phyloP scores from a whole-genome alignment of 2,797 vertebrate species.

The Chiropotes sagulatus region DNA sequence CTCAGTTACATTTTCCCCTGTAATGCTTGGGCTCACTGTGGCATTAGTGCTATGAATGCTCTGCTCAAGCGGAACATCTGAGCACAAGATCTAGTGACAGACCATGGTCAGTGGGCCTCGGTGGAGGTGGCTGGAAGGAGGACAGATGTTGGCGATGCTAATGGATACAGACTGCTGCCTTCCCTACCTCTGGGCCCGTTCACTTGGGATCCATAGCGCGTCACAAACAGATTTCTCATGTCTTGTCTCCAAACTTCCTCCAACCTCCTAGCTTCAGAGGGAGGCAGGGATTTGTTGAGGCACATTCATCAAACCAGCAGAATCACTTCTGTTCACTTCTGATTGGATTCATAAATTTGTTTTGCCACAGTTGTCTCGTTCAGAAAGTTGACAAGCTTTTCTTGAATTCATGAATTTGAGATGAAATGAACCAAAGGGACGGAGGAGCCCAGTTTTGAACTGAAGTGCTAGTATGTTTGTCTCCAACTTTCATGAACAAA shows the following conservation, averaged over 20 bases:
- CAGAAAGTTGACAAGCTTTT: constrained; percentile 69
- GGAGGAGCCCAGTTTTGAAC: constrained; percentile 62
- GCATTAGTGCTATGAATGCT: background rate
- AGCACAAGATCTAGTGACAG: constrained; percentile 55
- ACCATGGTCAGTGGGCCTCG: background rate
- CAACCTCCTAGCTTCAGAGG: constrained; percentile 31
- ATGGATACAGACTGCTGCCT: constrained; percentile 60
- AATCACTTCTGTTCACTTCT: constrained; percentile 64
- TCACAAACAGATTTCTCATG: constrained; percentile 68
- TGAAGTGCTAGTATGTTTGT: constrained; percentile 52
- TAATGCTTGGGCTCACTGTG: background rate
- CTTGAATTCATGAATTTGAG: constrained; percentile 75
- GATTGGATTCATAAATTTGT: constrained; percentile 78
- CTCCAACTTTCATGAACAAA: constrained; percentile 61
- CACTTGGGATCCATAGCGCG: constrained; percentile 4
- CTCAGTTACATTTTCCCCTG: background rate
- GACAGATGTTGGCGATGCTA: constrained; percentile 69
- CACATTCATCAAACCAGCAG: constrained; percentile 68
- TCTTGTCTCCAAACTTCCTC: constrained; percentile 54
- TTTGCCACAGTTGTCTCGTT: constrained; percentile 64
- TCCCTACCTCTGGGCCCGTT: constrained; percentile 17
- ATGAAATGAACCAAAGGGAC: constrained; percentile 76
- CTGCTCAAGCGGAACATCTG: constrained; percentile 26
- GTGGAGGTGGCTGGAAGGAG: constrained; percentile 36
- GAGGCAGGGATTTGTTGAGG: constrained; percentile 67